These are phyloP conservation scores for Melanostigma gelatinosum DNA, from an alignment of 2,113 vertebrate species.

Conservation along the genomic window DNA sequence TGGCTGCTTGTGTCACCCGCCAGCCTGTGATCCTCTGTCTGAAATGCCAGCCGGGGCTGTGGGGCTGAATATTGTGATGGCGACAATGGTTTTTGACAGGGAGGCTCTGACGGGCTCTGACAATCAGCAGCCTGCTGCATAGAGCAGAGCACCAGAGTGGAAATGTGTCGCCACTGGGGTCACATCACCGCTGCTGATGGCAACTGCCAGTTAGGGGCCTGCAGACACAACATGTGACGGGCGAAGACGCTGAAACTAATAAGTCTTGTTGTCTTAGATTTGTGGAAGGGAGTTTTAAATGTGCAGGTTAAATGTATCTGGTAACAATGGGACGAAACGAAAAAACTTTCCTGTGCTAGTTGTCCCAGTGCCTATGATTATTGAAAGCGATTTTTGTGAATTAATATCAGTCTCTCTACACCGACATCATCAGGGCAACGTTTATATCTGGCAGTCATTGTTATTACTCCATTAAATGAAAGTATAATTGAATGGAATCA, in stretches of 20 bases:
- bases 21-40: conserved; percentile 51
- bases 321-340: neutral
- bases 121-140: conserved; percentile 63
- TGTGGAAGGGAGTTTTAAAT: neutral
- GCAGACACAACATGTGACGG: conserved; percentile 39
- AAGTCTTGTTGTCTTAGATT: neutral
- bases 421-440: neutral
- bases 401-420: conserved; percentile 1
- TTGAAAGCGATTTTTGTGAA: conserved; percentile 8
- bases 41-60: conserved; percentile 49
- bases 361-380: conserved; percentile 11
- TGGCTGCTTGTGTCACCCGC: conserved; percentile 23
- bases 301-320: neutral
- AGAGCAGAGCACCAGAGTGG: conserved; percentile 37
- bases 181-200: conserved; percentile 35
- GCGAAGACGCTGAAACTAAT: neutral
- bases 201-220: conserved; percentile 10
- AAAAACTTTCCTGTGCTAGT: neutral
- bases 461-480: conserved; percentile 29
- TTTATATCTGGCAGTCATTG: conserved; percentile 13
- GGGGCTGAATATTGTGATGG: conserved; percentile 57
- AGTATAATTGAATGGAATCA: conserved; percentile 17
- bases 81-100: conserved; percentile 67
- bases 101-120: conserved; percentile 63
- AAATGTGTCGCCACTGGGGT: conserved; percentile 60